Percentiles rank a stretch among this genome's conserved stretches.
Conservation (phyloP, 1,140 invertebrate species). For the Drosophila miranda region DNA sequence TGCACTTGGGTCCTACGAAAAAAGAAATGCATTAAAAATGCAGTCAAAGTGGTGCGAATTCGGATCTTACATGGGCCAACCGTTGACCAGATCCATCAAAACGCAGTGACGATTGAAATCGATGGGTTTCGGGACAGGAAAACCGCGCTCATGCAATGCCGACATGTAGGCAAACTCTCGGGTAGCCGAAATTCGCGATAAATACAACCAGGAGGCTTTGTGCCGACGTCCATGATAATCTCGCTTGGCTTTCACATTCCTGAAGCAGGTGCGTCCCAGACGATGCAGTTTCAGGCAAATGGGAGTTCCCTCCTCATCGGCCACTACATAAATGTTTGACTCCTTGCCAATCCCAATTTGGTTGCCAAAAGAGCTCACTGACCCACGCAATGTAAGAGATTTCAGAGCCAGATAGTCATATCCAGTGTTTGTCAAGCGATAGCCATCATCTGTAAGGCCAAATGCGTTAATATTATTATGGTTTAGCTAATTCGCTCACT, state of each 20-base stretch:
- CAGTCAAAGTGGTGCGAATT: neutral
- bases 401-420: conserved; percentile 99
- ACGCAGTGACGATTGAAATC: conserved; percentile 98
- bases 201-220: conserved; percentile 96
- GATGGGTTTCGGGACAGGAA: conserved; percentile 97
- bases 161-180: conserved; percentile 99
- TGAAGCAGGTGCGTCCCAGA: conserved; percentile 96
- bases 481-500: conserved; percentile 71
- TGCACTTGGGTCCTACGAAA: conserved; percentile 90
- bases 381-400: conserved; percentile 90
- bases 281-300: conserved; percentile 97
- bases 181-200: conserved; percentile 97
- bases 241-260: conserved; percentile 97
- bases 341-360: conserved; percentile 99
- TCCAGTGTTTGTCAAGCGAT: conserved; percentile 96
- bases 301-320: conserved; percentile 88
- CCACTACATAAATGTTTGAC: conserved; percentile 96
- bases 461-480: neutral
- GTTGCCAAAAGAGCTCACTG: conserved; percentile 95
- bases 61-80: conserved; percentile 87
- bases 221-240: conserved; percentile 98
- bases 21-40: neutral
- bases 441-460: conserved; percentile 92
- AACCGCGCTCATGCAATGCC: conserved; percentile 93
- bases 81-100: conserved; percentile 96